Base-by-base conservation (phyloP, 2,888 invertebrate genomes). In the Calephelis perditalis region DNA sequence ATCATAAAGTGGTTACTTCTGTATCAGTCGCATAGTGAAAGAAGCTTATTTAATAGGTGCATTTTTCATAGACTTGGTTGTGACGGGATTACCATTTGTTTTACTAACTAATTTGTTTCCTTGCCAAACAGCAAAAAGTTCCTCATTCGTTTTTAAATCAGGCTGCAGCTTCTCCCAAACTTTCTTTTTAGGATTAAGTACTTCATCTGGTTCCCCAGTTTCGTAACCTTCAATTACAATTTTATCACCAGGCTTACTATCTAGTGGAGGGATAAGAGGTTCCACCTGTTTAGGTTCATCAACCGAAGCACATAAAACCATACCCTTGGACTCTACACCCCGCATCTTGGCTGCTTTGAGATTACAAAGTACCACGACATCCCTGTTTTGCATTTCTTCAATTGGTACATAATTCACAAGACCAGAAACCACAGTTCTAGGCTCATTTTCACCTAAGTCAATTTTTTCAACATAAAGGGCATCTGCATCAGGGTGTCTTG, bases 341-440 rank as follows among this genome's bases (percentile, higher is more conserved):
- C 98, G 92, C 95, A 99, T 96, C 92, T 98, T 99, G 11, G 97
- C 98, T 46, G 99, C 95, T 87, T 99, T 99, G 58, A 99, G 92
- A 84, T 99, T 99, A 72, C 98, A 98, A 58, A 99, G 87, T 4
- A 99, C 96, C 5, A 99, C 95, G 6, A 98, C 99, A 83, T 96
- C 91, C 63, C 97, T 93, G 73, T 97, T 93, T 74, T 95, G 92
- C 95, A 99, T 96, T 84, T 98, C 94, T 75, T 98, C 97, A 59
- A 97, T 91, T 10, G 97, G 95, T 15, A 98, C 95, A 87, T 94
- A 97, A 76, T 97, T 96, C 0, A 98, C 99, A 67, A 99, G 91
- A 1, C 99, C 99, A 71, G 98, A 98, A 67, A 96, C 95, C 62
- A 96, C 86, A 40, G 94, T 94, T 73, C 95, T 91, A 7, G 93